Evolutionary conservation across 2,797 vertebrate species (phyloP).

Genomic region (Linurgus olivaceus): DNA sequence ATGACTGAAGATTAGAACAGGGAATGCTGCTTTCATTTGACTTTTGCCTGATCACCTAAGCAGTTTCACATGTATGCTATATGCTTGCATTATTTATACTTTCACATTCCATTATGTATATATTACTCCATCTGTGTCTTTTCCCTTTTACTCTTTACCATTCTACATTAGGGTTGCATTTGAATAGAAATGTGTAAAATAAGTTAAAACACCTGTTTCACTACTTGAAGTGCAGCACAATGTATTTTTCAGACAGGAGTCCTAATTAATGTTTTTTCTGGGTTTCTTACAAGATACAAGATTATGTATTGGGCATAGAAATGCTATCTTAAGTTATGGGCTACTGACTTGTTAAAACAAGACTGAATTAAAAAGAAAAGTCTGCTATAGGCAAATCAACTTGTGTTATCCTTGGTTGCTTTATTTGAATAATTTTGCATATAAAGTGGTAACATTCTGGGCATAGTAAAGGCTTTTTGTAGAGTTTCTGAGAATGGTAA

Average conservation of each 20-base stretch:
- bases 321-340: background rate
- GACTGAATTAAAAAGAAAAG: background rate
- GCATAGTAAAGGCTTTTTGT: background rate
- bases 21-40: background rate
- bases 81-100: background rate
- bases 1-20: background rate
- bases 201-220: background rate
- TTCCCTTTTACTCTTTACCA: background rate
- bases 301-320: background rate
- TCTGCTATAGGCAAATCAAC: background rate
- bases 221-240: background rate
- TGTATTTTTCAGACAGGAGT: background rate
- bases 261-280: background rate
- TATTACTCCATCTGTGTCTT: background rate
- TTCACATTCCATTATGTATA: background rate
- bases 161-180: background rate
- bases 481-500: background rate
- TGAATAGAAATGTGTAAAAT: background rate
- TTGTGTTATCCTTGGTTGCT: background rate
- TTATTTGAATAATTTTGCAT: background rate
- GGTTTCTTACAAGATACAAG: background rate
- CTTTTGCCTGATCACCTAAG: background rate
- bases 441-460: background rate
- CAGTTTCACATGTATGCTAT: background rate
- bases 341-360: background rate